Evolutionary conservation across 2,888 invertebrate species (phyloP), one percentile per base, ranked within the genome.

Genomic region (Pyrgus malvae): DNA sequence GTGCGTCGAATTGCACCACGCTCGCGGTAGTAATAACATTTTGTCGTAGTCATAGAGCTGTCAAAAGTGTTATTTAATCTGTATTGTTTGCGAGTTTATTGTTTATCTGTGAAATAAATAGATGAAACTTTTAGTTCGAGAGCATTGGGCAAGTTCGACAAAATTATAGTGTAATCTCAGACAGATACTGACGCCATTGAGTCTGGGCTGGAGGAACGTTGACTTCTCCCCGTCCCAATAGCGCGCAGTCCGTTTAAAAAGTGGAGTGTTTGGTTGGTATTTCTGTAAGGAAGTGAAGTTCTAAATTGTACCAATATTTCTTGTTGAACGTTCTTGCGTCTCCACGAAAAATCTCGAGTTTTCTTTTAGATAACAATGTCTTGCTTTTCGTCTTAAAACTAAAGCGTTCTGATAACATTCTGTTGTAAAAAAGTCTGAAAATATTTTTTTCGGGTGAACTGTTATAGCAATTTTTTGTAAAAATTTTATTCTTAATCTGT

Each of bases 181-280:
- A 46, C 25, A 11, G 63, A 66, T 64, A 67, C 66, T 63, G 71
- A 81, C 83, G 84, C 82, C 84, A 64, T 58, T 55, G 64, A 68
- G 84, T 84, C 84, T 84, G 75, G 80, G 75, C 75, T 77, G 73
- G 65, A 70, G 67, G 76, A 76, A 68, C 76, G 71, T 79, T 77
- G 78, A 76, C 80, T 78, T 76, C 27, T 70, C 70, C 71, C 67
- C 69, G 76, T 72, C 70, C 69, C 70, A 76, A 76, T 69, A 66
- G 60, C 64, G 59, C 61, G 50, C 56, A 45, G 33, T 59, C 55
- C 14, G 29, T 54, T 51, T 54, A 54, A 54, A 54, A 54, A 54
- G 46, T 46, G 53, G 45, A 54, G 53, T 46, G 40, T 54, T 54
- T 54, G 40, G 38, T 40, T 46, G 53, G 46, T 54, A 29, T 54